Evolutionary conservation across 23 tunicate genomes (phyloP), one percentile per base, ranked within the genome.

Genomic region (Oikopleura dioica): DNA sequence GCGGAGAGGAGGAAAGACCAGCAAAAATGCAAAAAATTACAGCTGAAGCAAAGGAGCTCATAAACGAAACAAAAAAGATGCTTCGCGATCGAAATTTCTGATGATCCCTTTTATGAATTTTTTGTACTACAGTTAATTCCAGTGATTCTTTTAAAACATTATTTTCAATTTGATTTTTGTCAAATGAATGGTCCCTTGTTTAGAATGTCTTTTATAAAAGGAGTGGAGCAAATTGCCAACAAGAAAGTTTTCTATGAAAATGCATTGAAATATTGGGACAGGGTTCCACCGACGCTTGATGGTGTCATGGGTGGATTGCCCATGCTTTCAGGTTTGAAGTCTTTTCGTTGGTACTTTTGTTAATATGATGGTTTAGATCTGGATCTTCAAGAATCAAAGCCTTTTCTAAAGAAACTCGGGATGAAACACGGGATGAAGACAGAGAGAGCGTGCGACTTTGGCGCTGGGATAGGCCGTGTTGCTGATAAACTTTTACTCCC

Each of bases 381-480:
- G 55, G 55, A 44, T 44, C 9, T 44, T 9, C 9, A 9, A 9
- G 55, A 44, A 16, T 44, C 55, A 44, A 44, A 44, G 16, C 55
- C 55, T 44, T 44, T 44, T 44, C 16, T 44, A 16, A 16, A 9
- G 55, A 44, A 44, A 44, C 16, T 44, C 9, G 16, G 9, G 55
- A 44, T 16, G 16, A 44, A 44, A 44, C 55, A 44, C 1, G 36
- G 50, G 36, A 36, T 51, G 32, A 78, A 82, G 30, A 72, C 51
- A 0, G 59, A 36, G n/a, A 38, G 84, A 37, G 96, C 89, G 0
- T 58, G 84, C 32, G 96, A 89, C 38, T 84, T 88, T 82, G 96
- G 96, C 0, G 91, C 96, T n/a, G 96, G 96, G 1, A 89, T 89
- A 31, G 96, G 96, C 34, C 59, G 96, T 59, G 89, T 89, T 16